phyloP scores from a whole-genome alignment of 1,140 invertebrate species.

The Apis dorsata region DNA sequence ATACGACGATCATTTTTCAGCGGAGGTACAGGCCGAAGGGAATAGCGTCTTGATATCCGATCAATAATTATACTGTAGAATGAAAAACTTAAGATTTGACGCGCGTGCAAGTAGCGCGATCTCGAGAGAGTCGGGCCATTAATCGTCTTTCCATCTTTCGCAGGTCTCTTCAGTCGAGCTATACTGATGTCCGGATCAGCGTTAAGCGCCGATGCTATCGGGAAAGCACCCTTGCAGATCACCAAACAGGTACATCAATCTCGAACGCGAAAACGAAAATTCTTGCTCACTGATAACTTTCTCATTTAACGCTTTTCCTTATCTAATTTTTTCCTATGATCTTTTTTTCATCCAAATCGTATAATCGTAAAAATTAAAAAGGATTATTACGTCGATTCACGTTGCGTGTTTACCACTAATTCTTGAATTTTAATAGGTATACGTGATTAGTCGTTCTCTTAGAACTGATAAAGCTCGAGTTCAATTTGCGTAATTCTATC shows the following conservation, averaged over 20 bases:
- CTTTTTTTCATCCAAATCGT: no score
- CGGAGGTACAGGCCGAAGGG: constrained; percentile 27
- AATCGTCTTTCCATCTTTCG: constrained; percentile 44
- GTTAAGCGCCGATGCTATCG: constrained; percentile 93
- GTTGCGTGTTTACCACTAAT: not conserved
- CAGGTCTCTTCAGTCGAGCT: constrained; percentile 93
- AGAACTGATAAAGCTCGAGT: not conserved
- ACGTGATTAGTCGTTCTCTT: not conserved
- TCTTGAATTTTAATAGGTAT: not conserved
- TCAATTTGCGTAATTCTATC: not conserved
- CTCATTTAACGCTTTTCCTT: not conserved
- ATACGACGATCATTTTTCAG: constrained; percentile 62
- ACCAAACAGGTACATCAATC: constrained; percentile 83
- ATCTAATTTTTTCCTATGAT: no score
- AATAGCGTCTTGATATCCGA: constrained; percentile 52
- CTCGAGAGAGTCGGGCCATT: constrained; percentile 29
- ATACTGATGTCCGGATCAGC: constrained; percentile 97
- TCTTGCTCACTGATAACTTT: not conserved
- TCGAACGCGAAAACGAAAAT: not conserved
- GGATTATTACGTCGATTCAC: no score
- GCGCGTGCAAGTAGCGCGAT: constrained; percentile 29
- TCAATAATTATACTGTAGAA: constrained; percentile 68
- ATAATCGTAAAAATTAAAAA: no score
- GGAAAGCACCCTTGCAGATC: constrained; percentile 88
- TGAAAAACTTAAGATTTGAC: constrained; percentile 68